A percentile compares a stretch with the other conserved stretches of the same genome.
Conservation (phyloP, 2,113 vertebrate species). For the Labrus mixtus region DNA sequence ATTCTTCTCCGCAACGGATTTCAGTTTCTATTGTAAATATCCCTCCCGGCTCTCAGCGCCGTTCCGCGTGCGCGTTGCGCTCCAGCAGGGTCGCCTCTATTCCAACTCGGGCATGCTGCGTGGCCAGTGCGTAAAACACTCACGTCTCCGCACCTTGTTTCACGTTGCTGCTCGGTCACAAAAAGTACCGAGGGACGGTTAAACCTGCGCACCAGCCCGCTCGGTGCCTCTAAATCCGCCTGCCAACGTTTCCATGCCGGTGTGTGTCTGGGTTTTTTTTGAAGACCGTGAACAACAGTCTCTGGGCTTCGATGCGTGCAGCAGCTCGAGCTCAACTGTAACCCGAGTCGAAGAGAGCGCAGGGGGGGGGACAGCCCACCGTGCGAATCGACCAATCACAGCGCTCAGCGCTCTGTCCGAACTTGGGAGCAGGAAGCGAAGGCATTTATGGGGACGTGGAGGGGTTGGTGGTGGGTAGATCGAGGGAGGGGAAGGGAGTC, state of each 20-base stretch:
- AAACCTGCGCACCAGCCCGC: slow-evolving; percentile 30
- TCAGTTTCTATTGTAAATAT: slow-evolving; percentile 75
- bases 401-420: slow-evolving; percentile 66
- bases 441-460: slow-evolving; percentile 73
- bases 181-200: slow-evolving; percentile 37
- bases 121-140: slow-evolving; percentile 36
- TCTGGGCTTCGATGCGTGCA: slow-evolving; percentile 61
- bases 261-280: slow-evolving; percentile 8
- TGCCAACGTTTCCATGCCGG: slow-evolving; percentile 50
- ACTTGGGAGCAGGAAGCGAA: slow-evolving; percentile 67
- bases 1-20: slow-evolving; percentile 54
- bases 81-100: slow-evolving; percentile 51
- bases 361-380: slow-evolving; percentile 57
- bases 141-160: slow-evolving; percentile 8
- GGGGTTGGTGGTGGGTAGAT: slow-evolving; percentile 12
- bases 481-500: neutral
- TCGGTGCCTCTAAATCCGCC: slow-evolving; percentile 46
- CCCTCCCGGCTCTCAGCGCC: slow-evolving; percentile 66
- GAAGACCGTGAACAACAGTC: slow-evolving; percentile 22
- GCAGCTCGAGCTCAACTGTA: slow-evolving; percentile 77
- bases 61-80: slow-evolving; percentile 62
- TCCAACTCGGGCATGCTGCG: slow-evolving; percentile 65
- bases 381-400: slow-evolving; percentile 75
- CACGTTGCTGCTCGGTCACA: slow-evolving; percentile 8
- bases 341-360: slow-evolving; percentile 68